Base-by-base conservation (phyloP, 2,888 invertebrate genomes). In the Eupithecia exiguata region DNA sequence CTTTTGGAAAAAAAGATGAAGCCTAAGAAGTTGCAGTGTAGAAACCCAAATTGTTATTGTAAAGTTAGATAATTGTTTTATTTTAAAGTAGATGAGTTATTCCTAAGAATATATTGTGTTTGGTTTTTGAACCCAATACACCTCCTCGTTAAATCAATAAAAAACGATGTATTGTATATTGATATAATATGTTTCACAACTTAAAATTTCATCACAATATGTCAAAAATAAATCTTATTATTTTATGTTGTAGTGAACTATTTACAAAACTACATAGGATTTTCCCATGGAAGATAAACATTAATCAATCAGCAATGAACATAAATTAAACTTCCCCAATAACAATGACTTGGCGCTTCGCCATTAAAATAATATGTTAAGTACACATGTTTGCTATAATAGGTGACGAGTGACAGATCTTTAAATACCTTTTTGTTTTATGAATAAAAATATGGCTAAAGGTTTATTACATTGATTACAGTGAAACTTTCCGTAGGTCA, bases 1-100 rank as follows among this genome's bases (percentile, higher is more conserved):
- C 97, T 62, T 97, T 97, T 90, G 95, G 96, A 70, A 96, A 96
- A 85, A 96, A 96, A 88, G 95, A 95, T 76, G 95, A 95, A 92
- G 95, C 95, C 78, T 95, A 72, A 58, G 79, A 82, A 77, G 76
- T 67, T 21, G 38, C 71, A 74, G 53, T 78, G 74, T 81, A 81
- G 63, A 74, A 75, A 77, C 75, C 74, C 74, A 77, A 79, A 74
- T 81, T 80, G 67, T 81, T 79, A 81, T 81, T 36, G n/a, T 84
- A 79, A 86, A 87, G 84, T 85, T 90, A 89, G 88, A 85, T 79
- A 82, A 21, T 53, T 90, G 86, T 89, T 88, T 90, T 82, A 76
- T 78, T 77, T 89, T 87, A 81, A 89, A 88, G 87, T 90, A 91
- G 90, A 90, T 89, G 84, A 85, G 82, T 88, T 88, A 78, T 71